Conservation (phyloP, 2,113 vertebrate species). For the Pimephales promelas region DNA sequence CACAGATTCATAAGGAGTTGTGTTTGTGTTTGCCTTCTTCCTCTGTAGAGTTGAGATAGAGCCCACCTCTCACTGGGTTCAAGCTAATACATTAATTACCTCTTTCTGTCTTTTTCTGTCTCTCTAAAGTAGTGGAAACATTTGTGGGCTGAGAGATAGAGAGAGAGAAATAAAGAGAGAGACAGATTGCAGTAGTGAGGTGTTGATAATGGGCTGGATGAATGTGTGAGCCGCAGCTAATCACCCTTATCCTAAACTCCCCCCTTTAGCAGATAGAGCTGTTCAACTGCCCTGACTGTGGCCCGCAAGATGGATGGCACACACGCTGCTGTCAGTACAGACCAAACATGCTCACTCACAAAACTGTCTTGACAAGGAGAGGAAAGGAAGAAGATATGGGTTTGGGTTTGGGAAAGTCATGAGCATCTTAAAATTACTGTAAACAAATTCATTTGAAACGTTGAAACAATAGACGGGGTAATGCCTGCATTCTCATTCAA, state of each 20-base stretch:
- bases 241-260: conserved; percentile 61
- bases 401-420: background rate
- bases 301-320: conserved; percentile 60
- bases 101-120: conserved; percentile 28
- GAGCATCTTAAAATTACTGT: background rate
- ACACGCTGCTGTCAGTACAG: conserved; percentile 59
- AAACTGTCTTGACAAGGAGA: background rate
- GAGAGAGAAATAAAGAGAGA: conserved; percentile 52
- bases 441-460: conserved; percentile 9
- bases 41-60: conserved; percentile 15
- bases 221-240: conserved; percentile 72
- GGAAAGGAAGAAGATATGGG: background rate
- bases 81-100: conserved; percentile 17
- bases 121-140: conserved; percentile 50
- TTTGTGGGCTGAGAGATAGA: conserved; percentile 32
- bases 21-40: background rate
- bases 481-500: conserved; percentile 30
- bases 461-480: background rate
- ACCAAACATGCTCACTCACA: conserved; percentile 45
- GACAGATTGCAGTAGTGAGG: conserved; percentile 66
- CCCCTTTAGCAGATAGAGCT: conserved; percentile 61
- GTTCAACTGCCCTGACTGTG: conserved; percentile 59
- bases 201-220: conserved; percentile 72
- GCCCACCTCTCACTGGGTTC: background rate
- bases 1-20: conserved; percentile 74